These are phyloP conservation scores for Hepsetus odoe DNA, from an alignment of 2,113 vertebrate genomes.

Conservation along the genomic window DNA sequence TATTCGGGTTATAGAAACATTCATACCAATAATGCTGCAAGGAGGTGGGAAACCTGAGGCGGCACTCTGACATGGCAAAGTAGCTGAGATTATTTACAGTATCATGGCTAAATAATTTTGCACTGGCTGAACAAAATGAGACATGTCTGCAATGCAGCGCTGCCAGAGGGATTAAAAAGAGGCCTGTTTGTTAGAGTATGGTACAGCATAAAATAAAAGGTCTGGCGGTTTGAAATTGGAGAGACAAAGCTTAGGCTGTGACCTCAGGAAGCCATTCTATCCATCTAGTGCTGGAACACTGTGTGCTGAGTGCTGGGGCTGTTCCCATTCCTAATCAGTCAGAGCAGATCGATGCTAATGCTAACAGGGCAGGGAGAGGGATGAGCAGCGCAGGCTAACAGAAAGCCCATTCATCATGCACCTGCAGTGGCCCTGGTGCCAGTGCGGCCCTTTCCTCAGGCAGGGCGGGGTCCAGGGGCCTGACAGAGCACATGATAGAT, in stretches of 20 bases:
- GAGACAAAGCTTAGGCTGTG: slow-evolving; percentile 21
- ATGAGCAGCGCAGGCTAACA: slow-evolving; percentile 46
- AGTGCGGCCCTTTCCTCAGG: slow-evolving; percentile 40
- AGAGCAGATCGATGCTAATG: slow-evolving; percentile 53
- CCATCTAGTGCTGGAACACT: slow-evolving; percentile 39
- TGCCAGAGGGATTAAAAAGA: slow-evolving; percentile 12
- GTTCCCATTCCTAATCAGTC: slow-evolving; percentile 49
- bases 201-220: neutral
- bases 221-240: neutral
- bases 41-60: neutral
- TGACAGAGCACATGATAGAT: slow-evolving; percentile 50
- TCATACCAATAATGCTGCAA: no score
- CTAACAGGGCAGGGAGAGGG: slow-evolving; percentile 45
- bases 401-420: slow-evolving; percentile 56
- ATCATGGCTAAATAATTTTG: slow-evolving; percentile 11
- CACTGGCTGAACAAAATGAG: slow-evolving; percentile 23
- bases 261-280: slow-evolving; percentile 39
- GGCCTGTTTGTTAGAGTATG: slow-evolving; percentile 6
- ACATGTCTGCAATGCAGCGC: slow-evolving; percentile 17
- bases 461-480: slow-evolving; percentile 28
- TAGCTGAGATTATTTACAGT: neutral
- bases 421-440: slow-evolving; percentile 51
- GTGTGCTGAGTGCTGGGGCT: slow-evolving; percentile 29
- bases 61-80: neutral
- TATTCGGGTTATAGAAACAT: neutral